Base-by-base conservation (phyloP, 2,797 vertebrate species). In the Poliocrania exsul region DNA sequence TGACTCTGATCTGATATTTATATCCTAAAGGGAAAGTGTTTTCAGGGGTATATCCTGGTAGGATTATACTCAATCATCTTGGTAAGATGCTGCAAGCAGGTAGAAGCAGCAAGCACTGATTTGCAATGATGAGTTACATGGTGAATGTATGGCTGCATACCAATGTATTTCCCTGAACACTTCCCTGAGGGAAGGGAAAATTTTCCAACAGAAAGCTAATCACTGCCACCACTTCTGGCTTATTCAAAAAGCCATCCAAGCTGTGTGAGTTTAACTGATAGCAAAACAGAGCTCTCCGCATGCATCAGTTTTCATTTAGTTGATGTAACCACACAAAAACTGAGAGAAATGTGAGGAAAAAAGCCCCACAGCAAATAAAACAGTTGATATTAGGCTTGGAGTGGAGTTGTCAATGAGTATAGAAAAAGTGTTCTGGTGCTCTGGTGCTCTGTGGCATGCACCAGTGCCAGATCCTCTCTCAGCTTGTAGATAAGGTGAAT, bases 121-220 rank as follows among this genome's bases (percentile, higher is more conserved):
- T 56, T 87, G 53, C 42, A 64, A 6, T 29, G n/a, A 29, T 19
- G n/a, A 81, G 28, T 51, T 85, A 46, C 6, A 0, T 29, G 54
- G 35, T 51, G 33, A 82, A 73, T 0, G 4, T 29, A 50, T 28
- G 71, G 72, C 69, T 87, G 38, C 81, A 37, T 74, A 86, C 57
- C 69, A 95, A 13, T 26, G 23, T 86, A 51, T 81, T 92, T 92
- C 42, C 42, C 31, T 78, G 31, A 15, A 62, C 25, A 2, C 3
- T 91, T 86, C 54, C 64, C 79, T 18, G 18, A 78, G 69, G 75
- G 50, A 92, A 86, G 51, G 15, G 13, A 74, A 81, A 87, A 69
- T 49, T 89, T 85, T 92, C 65, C 74, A 89, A 47, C 38, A 62
- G 46, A 87, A 92, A 65, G 23, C 25, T 91, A 78, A 89, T 75